phyloP scores from a whole-genome alignment of 37 sponge, comb jelly and placozoan species.

The Geodia barretti region DNA sequence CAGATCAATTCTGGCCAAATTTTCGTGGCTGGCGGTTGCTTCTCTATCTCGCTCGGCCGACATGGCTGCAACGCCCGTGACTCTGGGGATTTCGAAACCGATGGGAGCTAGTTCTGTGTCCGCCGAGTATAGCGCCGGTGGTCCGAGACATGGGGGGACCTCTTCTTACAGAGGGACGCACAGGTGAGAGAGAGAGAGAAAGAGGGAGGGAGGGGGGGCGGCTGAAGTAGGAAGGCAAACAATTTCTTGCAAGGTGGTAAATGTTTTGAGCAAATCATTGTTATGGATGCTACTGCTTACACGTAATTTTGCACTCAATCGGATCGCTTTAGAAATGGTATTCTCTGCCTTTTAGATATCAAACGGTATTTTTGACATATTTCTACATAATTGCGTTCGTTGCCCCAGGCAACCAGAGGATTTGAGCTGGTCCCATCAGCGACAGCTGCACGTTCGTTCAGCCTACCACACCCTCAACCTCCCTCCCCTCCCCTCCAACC shows the following conservation, averaged over 20 bases:
- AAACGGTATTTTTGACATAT: too few relatives aligned
- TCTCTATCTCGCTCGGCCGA: conserved; percentile 60
- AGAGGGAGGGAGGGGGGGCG: conserved; percentile 19
- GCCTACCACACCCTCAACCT: conserved; percentile 1
- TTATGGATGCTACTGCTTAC: too few relatives aligned
- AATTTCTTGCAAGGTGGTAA: too few relatives aligned
- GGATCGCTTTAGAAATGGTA: too few relatives aligned
- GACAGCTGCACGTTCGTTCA: conserved; percentile 42
- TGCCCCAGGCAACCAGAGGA: conserved; percentile 2
- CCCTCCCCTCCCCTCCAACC: not conserved
- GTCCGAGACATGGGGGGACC: not conserved
- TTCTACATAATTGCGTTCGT: too few relatives aligned
- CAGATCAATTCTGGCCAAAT: conserved; percentile 46
- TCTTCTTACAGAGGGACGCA: not conserved
- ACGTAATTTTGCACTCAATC: too few relatives aligned
- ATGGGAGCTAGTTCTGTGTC: conserved; percentile 68
- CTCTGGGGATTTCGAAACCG: conserved; percentile 71
- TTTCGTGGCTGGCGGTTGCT: conserved; percentile 67
- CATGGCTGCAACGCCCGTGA: conserved; percentile 50
- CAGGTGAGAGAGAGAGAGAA: not conserved
- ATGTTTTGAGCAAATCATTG: too few relatives aligned
- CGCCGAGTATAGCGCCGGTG: conserved; percentile 44
- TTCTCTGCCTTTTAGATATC: too few relatives aligned
- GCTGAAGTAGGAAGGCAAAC: not conserved
- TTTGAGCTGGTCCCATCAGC: not conserved